phyloP scores from a whole-genome alignment of 2,797 vertebrate genomes.

The Parotocinclus haroldoi region DNA sequence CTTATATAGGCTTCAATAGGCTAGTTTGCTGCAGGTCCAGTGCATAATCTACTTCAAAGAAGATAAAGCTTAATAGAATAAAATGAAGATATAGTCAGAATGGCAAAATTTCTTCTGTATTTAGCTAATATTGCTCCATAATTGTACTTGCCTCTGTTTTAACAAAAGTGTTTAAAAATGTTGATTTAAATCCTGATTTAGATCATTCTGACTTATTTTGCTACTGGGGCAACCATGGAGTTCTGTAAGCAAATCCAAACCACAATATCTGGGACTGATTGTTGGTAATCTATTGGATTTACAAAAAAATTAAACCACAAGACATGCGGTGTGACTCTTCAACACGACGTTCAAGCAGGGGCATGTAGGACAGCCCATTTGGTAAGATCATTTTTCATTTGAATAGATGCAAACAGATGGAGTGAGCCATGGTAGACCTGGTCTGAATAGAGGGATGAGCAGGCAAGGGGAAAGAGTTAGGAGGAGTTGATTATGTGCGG shows the following conservation, averaged over 20 bases:
- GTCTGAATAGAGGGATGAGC: conserved; percentile 44
- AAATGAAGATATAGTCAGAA: no score
- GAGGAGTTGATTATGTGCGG: conserved; percentile 44
- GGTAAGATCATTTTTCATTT: conserved; percentile 47
- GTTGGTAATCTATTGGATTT: conserved; percentile 52
- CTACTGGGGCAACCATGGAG: conserved; percentile 34
- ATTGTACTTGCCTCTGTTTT: no score
- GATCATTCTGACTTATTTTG: conserved; percentile 38
- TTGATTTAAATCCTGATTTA: no score
- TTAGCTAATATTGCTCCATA: no score
- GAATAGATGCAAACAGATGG: conserved; percentile 43
- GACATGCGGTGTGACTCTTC: not conserved
- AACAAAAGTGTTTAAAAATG: no score
- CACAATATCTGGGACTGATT: conserved; percentile 55
- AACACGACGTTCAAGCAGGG: conserved; percentile 9
- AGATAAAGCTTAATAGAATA: no score
- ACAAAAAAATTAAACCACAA: conserved; percentile 34
- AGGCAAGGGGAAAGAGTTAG: conserved; percentile 32
- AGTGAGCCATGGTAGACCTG: conserved; percentile 32
- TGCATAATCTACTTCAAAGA: no score
- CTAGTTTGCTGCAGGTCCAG: no score
- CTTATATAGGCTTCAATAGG: not conserved
- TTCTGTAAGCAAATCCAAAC: conserved; percentile 62
- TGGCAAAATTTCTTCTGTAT: no score
- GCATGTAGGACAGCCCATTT: conserved; percentile 34